A percentile compares a stretch with the other conserved stretches of the same genome.
These are phyloP conservation scores for Drosophila helvetica DNA, from an alignment of 2,888 invertebrate genomes.

Conservation along the genomic window DNA sequence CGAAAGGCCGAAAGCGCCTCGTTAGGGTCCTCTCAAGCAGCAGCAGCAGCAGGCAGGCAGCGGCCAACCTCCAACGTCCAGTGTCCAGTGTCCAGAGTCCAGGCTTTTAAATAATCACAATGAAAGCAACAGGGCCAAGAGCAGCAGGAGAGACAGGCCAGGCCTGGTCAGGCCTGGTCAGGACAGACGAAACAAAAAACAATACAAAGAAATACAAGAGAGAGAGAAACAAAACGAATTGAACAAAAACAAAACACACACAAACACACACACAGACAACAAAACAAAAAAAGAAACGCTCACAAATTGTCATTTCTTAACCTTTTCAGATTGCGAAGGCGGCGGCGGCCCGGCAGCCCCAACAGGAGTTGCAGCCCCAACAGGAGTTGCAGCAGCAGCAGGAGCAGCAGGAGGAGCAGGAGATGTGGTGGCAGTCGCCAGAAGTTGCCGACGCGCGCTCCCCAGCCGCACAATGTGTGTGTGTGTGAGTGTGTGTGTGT, in stretches of 20 bases:
- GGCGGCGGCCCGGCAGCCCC: constrained; percentile 36
- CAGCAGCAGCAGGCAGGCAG: constrained; percentile 8
- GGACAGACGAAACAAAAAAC: constrained; percentile 29
- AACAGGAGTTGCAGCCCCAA: not conserved
- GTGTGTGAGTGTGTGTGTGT: constrained; percentile 41
- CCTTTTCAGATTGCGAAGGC: constrained; percentile 79
- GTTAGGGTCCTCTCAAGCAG: constrained; percentile 52
- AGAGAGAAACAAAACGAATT: constrained; percentile 22
- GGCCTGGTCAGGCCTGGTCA: constrained; percentile 29
- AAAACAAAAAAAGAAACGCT: constrained; percentile 60
- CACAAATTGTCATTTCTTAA: constrained; percentile 81
- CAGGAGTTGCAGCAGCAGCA: constrained; percentile 20
- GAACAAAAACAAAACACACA: constrained; percentile 22
- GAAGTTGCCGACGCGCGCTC: constrained; percentile 57
- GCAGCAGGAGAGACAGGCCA: constrained; percentile 52
- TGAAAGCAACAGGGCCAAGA: constrained; percentile 61
- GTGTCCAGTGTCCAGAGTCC: constrained; percentile 10
- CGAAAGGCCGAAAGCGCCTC: constrained; percentile 71
- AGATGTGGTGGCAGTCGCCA: constrained; percentile 44
- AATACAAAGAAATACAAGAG: constrained; percentile 39
- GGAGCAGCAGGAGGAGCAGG: constrained; percentile 26
- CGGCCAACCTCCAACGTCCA: constrained; percentile 1
- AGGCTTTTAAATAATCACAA: constrained; percentile 77
- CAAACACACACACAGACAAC: constrained; percentile 9
- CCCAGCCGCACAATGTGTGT: constrained; percentile 53